Evolutionary conservation across 1,140 invertebrate genomes (phyloP).

Genomic region (Sarcophaga bullata): DNA sequence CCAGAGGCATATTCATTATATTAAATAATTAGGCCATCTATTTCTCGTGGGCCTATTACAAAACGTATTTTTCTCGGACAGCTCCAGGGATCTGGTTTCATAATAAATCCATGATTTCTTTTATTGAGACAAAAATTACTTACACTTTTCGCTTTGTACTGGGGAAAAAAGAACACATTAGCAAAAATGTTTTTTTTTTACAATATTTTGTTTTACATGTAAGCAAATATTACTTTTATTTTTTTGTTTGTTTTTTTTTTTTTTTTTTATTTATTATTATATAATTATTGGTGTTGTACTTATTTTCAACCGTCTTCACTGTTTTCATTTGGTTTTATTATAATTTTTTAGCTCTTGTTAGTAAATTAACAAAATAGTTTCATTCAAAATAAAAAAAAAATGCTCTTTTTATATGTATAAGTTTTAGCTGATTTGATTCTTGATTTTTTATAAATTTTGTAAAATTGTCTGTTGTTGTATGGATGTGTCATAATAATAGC

Average conservation of each 20-base stretch:
- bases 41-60: too few relatives aligned
- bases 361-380: not conserved
- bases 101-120: not conserved
- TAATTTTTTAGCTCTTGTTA: not conserved
- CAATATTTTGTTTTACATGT: slow-evolving; percentile 33
- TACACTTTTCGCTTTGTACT: not conserved
- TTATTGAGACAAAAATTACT: slow-evolving; percentile 29
- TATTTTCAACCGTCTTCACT: slow-evolving; percentile 29
- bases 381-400: not conserved
- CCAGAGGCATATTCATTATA: too few relatives aligned
- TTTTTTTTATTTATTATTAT: slow-evolving; percentile 25
- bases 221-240: not conserved
- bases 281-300: slow-evolving; percentile 29
- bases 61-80: too few relatives aligned
- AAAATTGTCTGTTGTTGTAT: not conserved
- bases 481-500: not conserved
- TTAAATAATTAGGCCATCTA: too few relatives aligned
- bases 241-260: slow-evolving; percentile 15
- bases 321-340: slow-evolving; percentile 9
- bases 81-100: too few relatives aligned
- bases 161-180: not conserved
- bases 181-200: not conserved
- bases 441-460: not conserved
- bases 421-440: not conserved
- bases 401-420: not conserved